These are phyloP conservation scores for Drosophila equinoxialis DNA, from an alignment of 1,140 invertebrate species.

Conservation along the genomic window DNA sequence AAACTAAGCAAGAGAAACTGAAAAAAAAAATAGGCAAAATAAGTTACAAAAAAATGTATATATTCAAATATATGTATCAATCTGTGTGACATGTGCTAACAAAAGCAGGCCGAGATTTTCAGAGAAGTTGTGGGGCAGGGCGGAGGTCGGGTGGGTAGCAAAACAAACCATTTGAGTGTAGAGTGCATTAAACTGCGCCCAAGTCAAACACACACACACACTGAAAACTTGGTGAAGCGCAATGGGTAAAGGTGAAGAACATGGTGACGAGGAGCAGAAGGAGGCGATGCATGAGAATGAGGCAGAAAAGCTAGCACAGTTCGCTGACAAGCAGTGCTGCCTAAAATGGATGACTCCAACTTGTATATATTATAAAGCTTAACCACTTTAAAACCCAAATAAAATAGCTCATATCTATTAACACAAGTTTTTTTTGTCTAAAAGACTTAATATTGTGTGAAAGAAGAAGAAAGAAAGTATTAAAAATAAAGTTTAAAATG, in stretches of 20 bases:
- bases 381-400: too few relatives aligned
- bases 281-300: conserved; percentile 11
- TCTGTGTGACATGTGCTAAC: conserved; percentile 54
- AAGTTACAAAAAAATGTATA: conserved; percentile 3
- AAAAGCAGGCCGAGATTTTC: conserved; percentile 45
- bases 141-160: background rate
- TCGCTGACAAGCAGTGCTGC: conserved; percentile 3
- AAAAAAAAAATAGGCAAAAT: conserved; percentile 13
- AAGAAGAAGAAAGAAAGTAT: too few relatives aligned
- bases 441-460: too few relatives aligned
- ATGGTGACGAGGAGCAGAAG: background rate
- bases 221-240: background rate
- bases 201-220: conserved; percentile 44
- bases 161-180: conserved; percentile 41
- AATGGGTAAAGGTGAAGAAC: background rate
- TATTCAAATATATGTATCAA: background rate
- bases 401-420: too few relatives aligned
- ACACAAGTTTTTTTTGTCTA: too few relatives aligned
- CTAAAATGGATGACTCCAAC: background rate
- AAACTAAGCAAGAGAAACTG: conserved; percentile 22
- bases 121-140: background rate
- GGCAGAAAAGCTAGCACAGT: background rate
- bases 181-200: conserved; percentile 72
- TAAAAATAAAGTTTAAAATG: too few relatives aligned
- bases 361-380: too few relatives aligned